These are phyloP conservation scores for Barypeithes pellucidus DNA, from an alignment of 2,888 invertebrate genomes.

Conservation along the genomic window DNA sequence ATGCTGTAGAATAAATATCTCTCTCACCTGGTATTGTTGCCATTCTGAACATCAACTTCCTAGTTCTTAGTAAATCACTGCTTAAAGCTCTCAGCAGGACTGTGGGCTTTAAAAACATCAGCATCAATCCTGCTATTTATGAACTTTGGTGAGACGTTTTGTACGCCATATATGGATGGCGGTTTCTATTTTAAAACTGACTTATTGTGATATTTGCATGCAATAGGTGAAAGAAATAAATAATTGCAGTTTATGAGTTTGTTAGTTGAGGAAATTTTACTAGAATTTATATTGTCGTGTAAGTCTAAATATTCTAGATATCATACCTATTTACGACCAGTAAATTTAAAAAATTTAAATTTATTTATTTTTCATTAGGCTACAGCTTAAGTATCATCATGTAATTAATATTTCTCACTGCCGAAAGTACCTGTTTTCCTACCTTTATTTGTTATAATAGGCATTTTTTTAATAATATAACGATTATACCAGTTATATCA, in stretches of 20 bases:
- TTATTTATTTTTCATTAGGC: too few relatives aligned
- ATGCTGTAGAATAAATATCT: not conserved
- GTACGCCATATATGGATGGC: slow-evolving; percentile 52
- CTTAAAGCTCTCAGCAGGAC: slow-evolving; percentile 53
- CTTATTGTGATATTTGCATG: slow-evolving; percentile 55
- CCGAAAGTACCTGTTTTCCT: too few relatives aligned
- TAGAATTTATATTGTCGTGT: slow-evolving; percentile 46
- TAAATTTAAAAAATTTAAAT: too few relatives aligned
- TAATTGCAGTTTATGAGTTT: slow-evolving; percentile 51
- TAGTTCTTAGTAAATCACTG: slow-evolving; percentile 52
- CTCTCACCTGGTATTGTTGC: slow-evolving; percentile 15
- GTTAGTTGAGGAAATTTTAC: slow-evolving; percentile 49
- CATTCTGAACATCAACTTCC: slow-evolving; percentile 33
- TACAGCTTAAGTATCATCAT: too few relatives aligned
- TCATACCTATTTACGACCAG: not conserved
- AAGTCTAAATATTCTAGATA: slow-evolving; percentile 43
- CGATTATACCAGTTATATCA: too few relatives aligned
- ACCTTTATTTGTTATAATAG: too few relatives aligned
- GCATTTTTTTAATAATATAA: too few relatives aligned
- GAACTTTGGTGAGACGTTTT: slow-evolving; percentile 50
- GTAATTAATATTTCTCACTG: too few relatives aligned
- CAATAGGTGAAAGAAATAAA: slow-evolving; percentile 54
- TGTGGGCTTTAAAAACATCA: slow-evolving; percentile 53
- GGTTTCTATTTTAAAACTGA: slow-evolving; percentile 54
- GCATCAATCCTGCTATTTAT: slow-evolving; percentile 55